Base-by-base conservation (phyloP, 2,113 vertebrate species). In the Mustela nigripes region DNA sequence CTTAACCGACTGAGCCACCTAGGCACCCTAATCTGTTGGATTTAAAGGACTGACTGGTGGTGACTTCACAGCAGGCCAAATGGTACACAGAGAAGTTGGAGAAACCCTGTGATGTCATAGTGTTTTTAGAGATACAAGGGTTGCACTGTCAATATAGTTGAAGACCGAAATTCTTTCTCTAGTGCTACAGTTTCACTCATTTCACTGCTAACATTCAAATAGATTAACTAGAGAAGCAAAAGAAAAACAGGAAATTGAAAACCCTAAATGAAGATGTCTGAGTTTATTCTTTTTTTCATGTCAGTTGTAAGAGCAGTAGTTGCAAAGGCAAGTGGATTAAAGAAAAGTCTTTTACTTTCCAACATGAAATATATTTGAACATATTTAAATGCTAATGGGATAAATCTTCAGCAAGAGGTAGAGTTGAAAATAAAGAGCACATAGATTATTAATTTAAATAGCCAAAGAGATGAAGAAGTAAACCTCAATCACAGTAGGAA, bases 391-490 rank as follows among this genome's bases (percentile, higher is more conserved):
- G 50, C 7, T n/a, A 88, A 60, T 33, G 28, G 22, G 36, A 45
- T 42, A 69, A 87, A 69, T n/a, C 48, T 48, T 67, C 9, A 45
- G 74, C 22, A 60, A 28, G 21, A 31, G 33, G 31, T 8, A 71
- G 7, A 9, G 4, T 36, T 48, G 39, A 89, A 69, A 80, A 78
- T 79, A 85, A 78, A 26, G 16, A 69, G 4, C 31, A 95, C 26
- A 62, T 12, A 71, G 63, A 86, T 48, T 85, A 85, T 48, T 62
- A 73, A 82, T 89, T 82, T 71, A 82, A 94, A 74, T 45, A 79
- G 9, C 18, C 16, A 76, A 69, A 86, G 9, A 62, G 79, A 71
- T 71, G 31, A 33, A 4, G 4, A 94, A 81, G 73, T 24, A 58
- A 95, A 86, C 39, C 33, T 69, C 48, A 36, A 69, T 65, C 48